Evolutionary conservation across 1,140 invertebrate species (phyloP), one percentile per base, ranked within the genome.

Genomic region (Orchesella cincta): DNA sequence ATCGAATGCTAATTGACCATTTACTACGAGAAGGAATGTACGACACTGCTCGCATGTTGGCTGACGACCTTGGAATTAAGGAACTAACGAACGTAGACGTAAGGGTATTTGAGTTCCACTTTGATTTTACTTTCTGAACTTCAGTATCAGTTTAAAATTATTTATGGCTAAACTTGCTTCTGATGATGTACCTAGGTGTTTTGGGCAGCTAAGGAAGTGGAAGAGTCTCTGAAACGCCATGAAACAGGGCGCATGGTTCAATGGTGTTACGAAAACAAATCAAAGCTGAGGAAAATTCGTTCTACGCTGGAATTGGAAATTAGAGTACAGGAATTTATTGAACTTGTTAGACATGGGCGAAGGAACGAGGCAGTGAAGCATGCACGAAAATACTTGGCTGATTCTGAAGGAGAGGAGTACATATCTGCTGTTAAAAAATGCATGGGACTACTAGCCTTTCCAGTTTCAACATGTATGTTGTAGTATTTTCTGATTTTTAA

Each of bases 241-340:
- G 94, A 98, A 84, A 97, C 95, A 5, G 87, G 88, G 1, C 93
- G 94, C 82, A 98, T 96, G 84, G 88, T 98, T n/a, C 89, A 92
- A 71, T 99, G 97, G 97, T 98, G 97, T 84, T 92, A 95, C 83
- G 97, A 99, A 83, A 98, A 99, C 87, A 93, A 95, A 84, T 97
- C 95, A 1, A 98, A 98, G 85, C 88, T 98, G 64, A 28, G 81
- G 16, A 82, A 82, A 74, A 82, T 82, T 51, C 57, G 70, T n/a
- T 80, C 80, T 0, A 81, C 75, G 8, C 77, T 80, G 23, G 78
- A 81, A 67, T 36, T 81, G 18, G 80, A 79, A 73, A 75, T 82
- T 36, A 28, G 76, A 75, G 92, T 97, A 82, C 94, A 95, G 86
- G 97, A 98, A 85, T 98, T 98, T 85, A 92, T 99, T 70, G 97